phyloP scores from a whole-genome alignment of 2,888 invertebrate genomes.

The Drosophila maculinotata region DNA sequence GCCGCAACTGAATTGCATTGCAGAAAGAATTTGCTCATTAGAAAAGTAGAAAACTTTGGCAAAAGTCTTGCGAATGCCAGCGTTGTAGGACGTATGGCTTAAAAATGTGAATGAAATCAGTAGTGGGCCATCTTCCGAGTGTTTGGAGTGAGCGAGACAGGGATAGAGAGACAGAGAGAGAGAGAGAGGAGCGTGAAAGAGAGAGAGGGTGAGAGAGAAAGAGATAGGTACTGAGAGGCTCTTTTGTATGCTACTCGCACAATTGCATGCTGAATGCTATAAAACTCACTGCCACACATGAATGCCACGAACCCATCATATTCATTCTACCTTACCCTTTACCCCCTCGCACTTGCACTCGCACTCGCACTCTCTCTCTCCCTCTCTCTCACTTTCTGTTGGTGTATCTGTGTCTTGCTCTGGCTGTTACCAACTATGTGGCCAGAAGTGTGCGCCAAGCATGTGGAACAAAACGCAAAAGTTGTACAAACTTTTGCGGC shows the following conservation, averaged over 20 bases:
- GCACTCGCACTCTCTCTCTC: background rate
- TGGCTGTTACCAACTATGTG: slow-evolving; percentile 46
- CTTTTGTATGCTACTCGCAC: slow-evolving; percentile 60
- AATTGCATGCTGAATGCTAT: slow-evolving; percentile 76
- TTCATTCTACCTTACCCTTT: slow-evolving; percentile 10
- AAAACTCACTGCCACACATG: slow-evolving; percentile 61
- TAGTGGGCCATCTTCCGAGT: slow-evolving; percentile 16
- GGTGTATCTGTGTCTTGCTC: slow-evolving; percentile 3
- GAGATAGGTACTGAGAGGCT: slow-evolving; percentile 16
- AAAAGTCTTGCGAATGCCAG: slow-evolving; percentile 39
- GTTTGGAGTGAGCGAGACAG: background rate
- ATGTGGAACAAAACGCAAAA: slow-evolving; percentile 78
- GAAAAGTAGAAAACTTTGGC: slow-evolving; percentile 55
- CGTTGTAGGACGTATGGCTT: slow-evolving; percentile 25
- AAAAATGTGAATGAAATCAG: slow-evolving; percentile 44
- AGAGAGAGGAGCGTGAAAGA: background rate
- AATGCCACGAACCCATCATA: slow-evolving; percentile 51
- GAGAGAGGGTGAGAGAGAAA: background rate
- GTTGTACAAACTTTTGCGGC: slow-evolving; percentile 76
- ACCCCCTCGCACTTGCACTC: background rate
- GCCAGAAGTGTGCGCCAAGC: slow-evolving; percentile 73
- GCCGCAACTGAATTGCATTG: slow-evolving; percentile 33
- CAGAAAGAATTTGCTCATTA: slow-evolving; percentile 74
- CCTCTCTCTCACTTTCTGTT: background rate
- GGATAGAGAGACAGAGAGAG: background rate